Evolutionary conservation across 2,888 invertebrate species (phyloP).

Genomic region (Nomada goodeniana): DNA sequence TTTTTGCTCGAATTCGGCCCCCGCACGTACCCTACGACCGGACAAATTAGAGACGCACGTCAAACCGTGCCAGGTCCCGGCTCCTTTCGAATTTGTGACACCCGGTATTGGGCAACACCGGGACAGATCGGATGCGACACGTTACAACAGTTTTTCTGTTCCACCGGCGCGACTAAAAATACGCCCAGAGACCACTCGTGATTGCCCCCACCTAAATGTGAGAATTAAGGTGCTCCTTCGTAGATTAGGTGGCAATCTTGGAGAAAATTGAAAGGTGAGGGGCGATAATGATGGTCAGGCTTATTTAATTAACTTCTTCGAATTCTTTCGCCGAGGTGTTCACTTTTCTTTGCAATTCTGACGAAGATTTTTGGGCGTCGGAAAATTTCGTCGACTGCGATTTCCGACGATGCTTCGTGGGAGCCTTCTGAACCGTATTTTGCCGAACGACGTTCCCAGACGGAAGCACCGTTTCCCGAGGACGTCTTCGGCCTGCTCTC

Average conservation of each 20-base stretch:
- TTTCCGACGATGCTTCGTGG: no score
- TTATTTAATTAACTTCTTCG: background rate
- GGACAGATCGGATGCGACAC: conserved; percentile 48
- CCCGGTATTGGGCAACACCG: conserved; percentile 66
- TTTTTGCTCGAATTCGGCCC: conserved; percentile 39
- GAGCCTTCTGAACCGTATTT: background rate
- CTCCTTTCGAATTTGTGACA: conserved; percentile 72
- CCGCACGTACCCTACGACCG: conserved; percentile 59
- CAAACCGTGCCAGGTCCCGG: conserved; percentile 68
- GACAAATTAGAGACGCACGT: conserved; percentile 76
- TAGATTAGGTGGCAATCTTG: background rate
- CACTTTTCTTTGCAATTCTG: no score
- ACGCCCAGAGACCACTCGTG: conserved; percentile 19
- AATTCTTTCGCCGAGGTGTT: no score
- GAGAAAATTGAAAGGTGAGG: background rate
- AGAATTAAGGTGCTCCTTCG: background rate
- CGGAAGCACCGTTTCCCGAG: background rate
- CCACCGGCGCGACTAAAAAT: conserved; percentile 35
- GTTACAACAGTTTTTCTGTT: conserved; percentile 50
- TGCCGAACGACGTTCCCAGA: background rate
- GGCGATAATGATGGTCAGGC: background rate
- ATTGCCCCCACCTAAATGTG: background rate
- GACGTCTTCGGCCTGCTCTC: conserved; percentile 55
- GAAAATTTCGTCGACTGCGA: no score
- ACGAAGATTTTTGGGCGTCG: no score